phyloP scores from a whole-genome alignment of 2,113 vertebrate genomes.

The Empidonax alnorum region DNA sequence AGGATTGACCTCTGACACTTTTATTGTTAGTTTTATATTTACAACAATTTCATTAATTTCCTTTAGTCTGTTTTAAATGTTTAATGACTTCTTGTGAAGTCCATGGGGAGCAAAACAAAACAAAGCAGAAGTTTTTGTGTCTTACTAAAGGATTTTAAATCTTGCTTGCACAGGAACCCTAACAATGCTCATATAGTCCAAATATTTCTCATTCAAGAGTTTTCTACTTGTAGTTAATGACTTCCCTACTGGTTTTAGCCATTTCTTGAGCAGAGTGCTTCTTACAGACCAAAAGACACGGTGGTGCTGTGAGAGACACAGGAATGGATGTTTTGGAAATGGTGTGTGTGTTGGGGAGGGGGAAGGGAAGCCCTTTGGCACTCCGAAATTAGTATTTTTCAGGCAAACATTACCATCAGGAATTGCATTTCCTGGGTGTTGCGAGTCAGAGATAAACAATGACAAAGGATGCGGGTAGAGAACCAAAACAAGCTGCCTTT shows the following conservation, averaged over 20 bases:
- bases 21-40: background rate
- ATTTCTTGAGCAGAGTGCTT: background rate
- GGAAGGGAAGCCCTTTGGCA: background rate
- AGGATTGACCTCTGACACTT: background rate
- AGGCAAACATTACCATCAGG: background rate
- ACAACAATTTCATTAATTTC: background rate
- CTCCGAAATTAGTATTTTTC: constrained; percentile 7
- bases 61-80: background rate
- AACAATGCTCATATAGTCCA: background rate
- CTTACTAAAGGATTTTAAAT: background rate
- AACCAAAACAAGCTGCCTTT: background rate
- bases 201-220: background rate
- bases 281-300: background rate
- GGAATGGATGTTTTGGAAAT: background rate
- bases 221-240: background rate
- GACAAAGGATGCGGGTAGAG: background rate
- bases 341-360: background rate
- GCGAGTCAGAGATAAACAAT: constrained; percentile 36
- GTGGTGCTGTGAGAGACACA: background rate
- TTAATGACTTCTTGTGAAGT: background rate
- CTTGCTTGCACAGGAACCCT: background rate
- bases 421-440: background rate
- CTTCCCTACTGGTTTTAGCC: background rate
- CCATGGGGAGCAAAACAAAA: background rate
- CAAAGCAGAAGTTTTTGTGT: background rate